A percentile compares a stretch with the other conserved stretches of the same genome.
Evolutionary conservation across 2,888 invertebrate species (phyloP).

Genomic region (Pammene aurita): DNA sequence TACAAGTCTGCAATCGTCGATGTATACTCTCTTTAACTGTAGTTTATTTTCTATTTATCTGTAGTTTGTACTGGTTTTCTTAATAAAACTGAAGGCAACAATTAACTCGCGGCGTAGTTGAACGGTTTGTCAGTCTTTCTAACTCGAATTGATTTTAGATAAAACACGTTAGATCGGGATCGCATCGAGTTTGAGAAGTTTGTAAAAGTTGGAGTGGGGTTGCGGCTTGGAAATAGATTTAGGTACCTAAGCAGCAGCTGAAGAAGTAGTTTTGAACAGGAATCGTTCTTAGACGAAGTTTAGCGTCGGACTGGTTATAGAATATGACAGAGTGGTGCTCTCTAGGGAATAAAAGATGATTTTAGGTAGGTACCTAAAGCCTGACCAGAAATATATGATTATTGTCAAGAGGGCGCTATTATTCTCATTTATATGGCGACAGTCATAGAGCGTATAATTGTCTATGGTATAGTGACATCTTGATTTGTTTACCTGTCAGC

Average conservation of each 20-base stretch:
- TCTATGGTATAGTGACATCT: too few species aligned
- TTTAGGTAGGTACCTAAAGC: too few species aligned
- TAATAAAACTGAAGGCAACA: slow-evolving; percentile 47
- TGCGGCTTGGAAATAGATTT: slow-evolving; percentile 71
- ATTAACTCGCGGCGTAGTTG: slow-evolving; percentile 57
- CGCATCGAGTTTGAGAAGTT: slow-evolving; percentile 65
- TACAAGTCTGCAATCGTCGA: too few species aligned
- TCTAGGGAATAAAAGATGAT: slow-evolving; percentile 5
- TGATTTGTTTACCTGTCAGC: too few species aligned
- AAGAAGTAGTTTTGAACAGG: slow-evolving; percentile 69
- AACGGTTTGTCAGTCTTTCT: slow-evolving; percentile 64
- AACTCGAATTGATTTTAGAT: slow-evolving; percentile 70
- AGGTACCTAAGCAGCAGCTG: slow-evolving; percentile 60
- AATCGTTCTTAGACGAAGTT: slow-evolving; percentile 68
- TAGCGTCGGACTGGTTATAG: slow-evolving; percentile 54
- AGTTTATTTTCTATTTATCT: too few species aligned
- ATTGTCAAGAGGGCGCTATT: too few species aligned
- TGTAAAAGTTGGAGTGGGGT: slow-evolving; percentile 66
- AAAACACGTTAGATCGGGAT: slow-evolving; percentile 60
- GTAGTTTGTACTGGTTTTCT: slow-evolving; percentile 18
- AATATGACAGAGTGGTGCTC: slow-evolving; percentile 62
- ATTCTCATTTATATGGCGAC: too few species aligned
- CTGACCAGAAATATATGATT: too few species aligned
- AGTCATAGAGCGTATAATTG: too few species aligned
- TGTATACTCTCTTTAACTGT: too few species aligned